A percentile compares a stretch with the other conserved stretches of the same genome.
These are phyloP conservation scores for Cyprinodon variegatus DNA, from an alignment of 2,113 vertebrate genomes.

Conservation along the genomic window DNA sequence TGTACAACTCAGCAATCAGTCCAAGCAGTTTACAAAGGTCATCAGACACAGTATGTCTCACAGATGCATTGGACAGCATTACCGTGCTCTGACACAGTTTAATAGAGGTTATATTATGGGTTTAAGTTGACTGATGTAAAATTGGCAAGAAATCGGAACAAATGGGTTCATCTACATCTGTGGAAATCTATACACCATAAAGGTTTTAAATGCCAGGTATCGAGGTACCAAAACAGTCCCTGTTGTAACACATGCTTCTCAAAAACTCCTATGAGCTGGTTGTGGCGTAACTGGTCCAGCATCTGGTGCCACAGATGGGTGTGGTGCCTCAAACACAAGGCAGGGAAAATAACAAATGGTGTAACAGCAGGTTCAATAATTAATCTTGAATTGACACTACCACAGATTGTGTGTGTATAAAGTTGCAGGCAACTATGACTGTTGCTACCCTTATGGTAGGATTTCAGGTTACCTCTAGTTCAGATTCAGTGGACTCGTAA, in stretches of 20 bases:
- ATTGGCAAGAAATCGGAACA: background rate
- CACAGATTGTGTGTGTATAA: background rate
- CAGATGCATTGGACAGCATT: background rate
- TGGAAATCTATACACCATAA: background rate
- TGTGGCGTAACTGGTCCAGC: background rate
- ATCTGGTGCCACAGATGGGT: background rate
- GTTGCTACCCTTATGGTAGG: background rate
- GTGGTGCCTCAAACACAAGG: background rate
- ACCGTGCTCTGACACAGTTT: background rate
- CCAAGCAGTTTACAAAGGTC: background rate
- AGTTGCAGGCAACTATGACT: no score
- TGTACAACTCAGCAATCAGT: background rate
- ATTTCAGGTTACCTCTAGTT: background rate
- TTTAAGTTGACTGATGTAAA: background rate
- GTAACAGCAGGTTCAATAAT: background rate
- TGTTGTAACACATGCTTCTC: background rate
- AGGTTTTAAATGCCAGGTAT: background rate
- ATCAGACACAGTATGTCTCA: background rate
- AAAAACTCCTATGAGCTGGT: no score
- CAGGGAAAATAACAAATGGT: background rate
- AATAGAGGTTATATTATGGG: background rate
- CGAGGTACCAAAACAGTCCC: background rate
- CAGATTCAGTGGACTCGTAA: background rate
- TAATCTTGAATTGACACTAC: background rate
- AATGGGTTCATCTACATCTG: background rate